These are phyloP conservation scores for Dolichopus griseipennis DNA, from an alignment of 2,888 invertebrate species.

Conservation along the genomic window DNA sequence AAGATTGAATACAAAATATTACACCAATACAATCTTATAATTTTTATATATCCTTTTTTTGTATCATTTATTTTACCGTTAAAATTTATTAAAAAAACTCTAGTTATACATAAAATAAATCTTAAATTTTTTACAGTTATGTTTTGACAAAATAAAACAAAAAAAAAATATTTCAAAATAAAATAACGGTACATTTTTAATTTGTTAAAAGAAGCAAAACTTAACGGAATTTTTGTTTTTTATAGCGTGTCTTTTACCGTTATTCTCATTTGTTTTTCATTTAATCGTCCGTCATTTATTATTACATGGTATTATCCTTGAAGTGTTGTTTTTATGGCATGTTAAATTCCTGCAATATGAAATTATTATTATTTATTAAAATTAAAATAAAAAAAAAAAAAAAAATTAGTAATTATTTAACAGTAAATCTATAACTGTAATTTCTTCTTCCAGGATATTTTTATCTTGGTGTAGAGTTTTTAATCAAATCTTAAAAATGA, in stretches of 20 bases:
- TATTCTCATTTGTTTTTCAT: not conserved
- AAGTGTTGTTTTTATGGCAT: not conserved
- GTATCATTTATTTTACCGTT: no score
- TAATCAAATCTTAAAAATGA: not conserved
- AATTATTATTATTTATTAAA: not conserved
- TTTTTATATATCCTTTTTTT: no score
- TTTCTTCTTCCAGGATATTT: not conserved
- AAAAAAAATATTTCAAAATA: not conserved
- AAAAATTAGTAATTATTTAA: not conserved
- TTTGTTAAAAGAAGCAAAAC: no score
- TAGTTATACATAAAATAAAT: no score
- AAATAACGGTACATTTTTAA: no score
- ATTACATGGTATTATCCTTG: conserved; percentile 4
- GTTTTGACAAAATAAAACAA: not conserved
- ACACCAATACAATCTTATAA: no score
- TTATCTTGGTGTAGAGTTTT: not conserved
- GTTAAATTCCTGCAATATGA: conserved; percentile 3
- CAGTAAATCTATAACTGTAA: not conserved
- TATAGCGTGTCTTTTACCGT: not conserved
- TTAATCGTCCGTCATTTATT: not conserved
- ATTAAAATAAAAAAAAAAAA: not conserved
- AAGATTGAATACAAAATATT: no score
- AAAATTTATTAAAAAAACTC: no score
- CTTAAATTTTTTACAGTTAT: no score
- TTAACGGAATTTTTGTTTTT: no score